Percentiles rank a stretch among this genome's conserved stretches.
These are phyloP conservation scores for Pyralis farinalis DNA, from an alignment of 2,888 invertebrate genomes.

Conservation along the genomic window DNA sequence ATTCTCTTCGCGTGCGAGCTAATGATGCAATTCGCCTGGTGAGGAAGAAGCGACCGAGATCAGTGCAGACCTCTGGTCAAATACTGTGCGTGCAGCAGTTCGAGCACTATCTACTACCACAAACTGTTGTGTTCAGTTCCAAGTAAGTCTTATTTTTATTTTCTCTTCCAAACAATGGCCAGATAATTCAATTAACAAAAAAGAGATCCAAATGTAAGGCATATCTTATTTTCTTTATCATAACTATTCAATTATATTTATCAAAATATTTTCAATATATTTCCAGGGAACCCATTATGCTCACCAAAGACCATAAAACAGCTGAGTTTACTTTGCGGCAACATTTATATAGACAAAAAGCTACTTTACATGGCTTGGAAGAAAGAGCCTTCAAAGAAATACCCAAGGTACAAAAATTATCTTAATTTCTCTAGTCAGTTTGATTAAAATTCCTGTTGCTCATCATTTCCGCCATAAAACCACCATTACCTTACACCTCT, in stretches of 20 bases:
- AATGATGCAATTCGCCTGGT: conserved; percentile 91
- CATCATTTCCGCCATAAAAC: too few relatives aligned
- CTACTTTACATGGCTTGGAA: conserved; percentile 89
- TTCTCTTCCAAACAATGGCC: too few relatives aligned
- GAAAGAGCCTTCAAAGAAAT: conserved; percentile 87
- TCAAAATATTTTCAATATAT: too few relatives aligned
- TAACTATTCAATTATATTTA: too few relatives aligned
- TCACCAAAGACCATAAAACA: conserved; percentile 48
- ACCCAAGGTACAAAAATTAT: conserved; percentile 89
- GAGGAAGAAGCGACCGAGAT: conserved; percentile 86
- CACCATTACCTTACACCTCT: too few relatives aligned
- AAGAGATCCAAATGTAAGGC: too few relatives aligned
- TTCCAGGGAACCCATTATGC: conserved; percentile 50
- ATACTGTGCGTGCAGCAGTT: conserved; percentile 91
- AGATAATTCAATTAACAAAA: too few relatives aligned
- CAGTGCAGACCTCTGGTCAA: conserved; percentile 92
- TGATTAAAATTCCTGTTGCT: too few relatives aligned
- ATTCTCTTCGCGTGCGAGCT: conserved; percentile 87
- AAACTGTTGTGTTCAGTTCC: conserved; percentile 86
- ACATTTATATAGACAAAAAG: conserved; percentile 85
- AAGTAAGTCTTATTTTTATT: conserved; percentile 65
- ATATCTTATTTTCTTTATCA: too few relatives aligned
- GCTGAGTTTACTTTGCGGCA: conserved; percentile 83
- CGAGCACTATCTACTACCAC: conserved; percentile 89
- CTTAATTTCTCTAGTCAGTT: too few relatives aligned